Percentiles rank a stretch among this genome's conserved stretches.
These are phyloP conservation scores for Pyrrhosoma nymphula DNA, from an alignment of 2,888 invertebrate genomes.

Conservation along the genomic window DNA sequence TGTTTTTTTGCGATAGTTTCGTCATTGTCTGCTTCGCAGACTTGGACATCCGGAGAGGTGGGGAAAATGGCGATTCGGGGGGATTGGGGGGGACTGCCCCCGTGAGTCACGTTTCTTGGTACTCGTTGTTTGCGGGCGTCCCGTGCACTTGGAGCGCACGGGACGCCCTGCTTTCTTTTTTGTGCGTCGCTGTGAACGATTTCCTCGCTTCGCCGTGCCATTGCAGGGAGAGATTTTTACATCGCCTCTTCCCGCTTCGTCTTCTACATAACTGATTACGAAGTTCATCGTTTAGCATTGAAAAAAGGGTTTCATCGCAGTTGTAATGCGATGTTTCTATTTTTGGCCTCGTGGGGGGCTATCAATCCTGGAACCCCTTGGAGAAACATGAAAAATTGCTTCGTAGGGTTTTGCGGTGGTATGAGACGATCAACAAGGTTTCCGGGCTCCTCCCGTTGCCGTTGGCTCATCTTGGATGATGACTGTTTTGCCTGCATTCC, in stretches of 20 bases:
- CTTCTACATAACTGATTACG: background rate
- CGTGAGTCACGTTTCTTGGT: slow-evolving; percentile 8
- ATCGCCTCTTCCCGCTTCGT: background rate
- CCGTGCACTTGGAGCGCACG: background rate
- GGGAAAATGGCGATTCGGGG: background rate
- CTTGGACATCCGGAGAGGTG: background rate
- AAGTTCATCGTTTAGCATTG: background rate
- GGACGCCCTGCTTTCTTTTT: background rate
- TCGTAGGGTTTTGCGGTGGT: no score
- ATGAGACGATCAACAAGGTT: no score
- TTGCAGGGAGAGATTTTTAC: background rate
- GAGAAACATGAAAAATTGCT: no score
- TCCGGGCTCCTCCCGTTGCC: no score
- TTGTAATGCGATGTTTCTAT: background rate
- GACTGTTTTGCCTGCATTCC: no score
- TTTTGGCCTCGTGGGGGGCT: background rate
- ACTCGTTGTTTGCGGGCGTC: background rate
- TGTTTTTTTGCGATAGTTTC: background rate
- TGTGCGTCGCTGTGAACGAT: background rate
- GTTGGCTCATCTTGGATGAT: no score
- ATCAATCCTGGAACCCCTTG: background rate
- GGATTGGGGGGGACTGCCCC: background rate
- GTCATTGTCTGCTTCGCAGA: background rate
- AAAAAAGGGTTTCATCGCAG: background rate
- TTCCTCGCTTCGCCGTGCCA: background rate